Evolutionary conservation across 23 tunicate genomes (phyloP).

Genomic region (Phallusia fumigata): DNA sequence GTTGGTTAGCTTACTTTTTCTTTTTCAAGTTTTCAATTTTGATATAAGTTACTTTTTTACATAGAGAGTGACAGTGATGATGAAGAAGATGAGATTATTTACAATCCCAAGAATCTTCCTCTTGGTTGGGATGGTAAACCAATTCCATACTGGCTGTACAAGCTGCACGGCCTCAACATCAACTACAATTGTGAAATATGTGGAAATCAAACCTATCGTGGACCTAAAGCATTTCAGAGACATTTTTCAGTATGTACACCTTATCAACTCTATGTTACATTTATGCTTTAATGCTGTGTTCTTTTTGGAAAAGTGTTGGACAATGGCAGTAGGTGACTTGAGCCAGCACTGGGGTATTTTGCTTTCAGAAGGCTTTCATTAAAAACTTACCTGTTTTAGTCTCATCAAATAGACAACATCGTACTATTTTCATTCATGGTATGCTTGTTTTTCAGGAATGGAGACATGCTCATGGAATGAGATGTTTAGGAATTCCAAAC

Average conservation of each 20-base stretch:
- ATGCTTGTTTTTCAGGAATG: slow-evolving; percentile 60
- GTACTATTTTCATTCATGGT: no score
- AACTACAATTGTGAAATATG: slow-evolving; percentile 97
- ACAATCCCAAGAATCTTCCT: slow-evolving; percentile 96
- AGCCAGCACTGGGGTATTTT: no score
- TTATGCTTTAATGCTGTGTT: not conserved
- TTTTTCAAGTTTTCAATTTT: no score
- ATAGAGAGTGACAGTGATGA: slow-evolving; percentile 89
- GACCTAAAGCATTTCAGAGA: slow-evolving; percentile 98
- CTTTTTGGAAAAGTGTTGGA: no score
- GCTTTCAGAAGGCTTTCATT: no score
- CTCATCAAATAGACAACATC: no score
- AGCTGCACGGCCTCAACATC: slow-evolving; percentile 95
- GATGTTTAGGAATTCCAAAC: slow-evolving; percentile 98
- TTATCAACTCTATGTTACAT: no score
- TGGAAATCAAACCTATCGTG: slow-evolving; percentile 97
- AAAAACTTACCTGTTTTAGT: no score
- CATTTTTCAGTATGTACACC: slow-evolving; percentile 78
- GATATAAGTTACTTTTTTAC: not conserved
- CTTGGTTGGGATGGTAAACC: slow-evolving; percentile 99
- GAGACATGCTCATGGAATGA: slow-evolving; percentile 99
- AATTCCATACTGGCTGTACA: slow-evolving; percentile 98
- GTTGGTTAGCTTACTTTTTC: no score
- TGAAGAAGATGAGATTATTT: slow-evolving; percentile 96
- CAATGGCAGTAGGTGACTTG: no score